Evolutionary conservation across 2,113 vertebrate species (phyloP).

Genomic region (Amazona guildingii): DNA sequence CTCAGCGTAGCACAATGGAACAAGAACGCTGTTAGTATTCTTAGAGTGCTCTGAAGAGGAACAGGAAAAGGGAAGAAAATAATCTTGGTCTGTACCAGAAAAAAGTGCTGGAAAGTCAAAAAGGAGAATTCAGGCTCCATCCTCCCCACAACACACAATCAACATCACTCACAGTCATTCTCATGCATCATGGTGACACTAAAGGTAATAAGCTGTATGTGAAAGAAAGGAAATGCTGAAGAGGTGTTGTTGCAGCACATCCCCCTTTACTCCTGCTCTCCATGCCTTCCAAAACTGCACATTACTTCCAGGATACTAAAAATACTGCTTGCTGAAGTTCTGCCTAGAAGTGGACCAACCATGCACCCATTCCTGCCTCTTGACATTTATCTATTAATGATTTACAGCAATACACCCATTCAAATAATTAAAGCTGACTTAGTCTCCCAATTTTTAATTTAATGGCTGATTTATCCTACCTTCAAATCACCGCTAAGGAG

Average conservation of each 20-base stretch:
- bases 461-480: background rate
- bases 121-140: slow-evolving; percentile 20
- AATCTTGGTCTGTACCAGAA: slow-evolving; percentile 38
- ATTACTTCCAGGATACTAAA: background rate
- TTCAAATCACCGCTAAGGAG: background rate
- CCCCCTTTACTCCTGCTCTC: background rate
- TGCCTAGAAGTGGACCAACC: background rate
- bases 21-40: slow-evolving; percentile 45
- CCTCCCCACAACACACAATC: slow-evolving; percentile 8
- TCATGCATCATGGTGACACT: slow-evolving; percentile 8
- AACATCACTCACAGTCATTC: slow-evolving; percentile 43
- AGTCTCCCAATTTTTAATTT: background rate
- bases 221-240: background rate
- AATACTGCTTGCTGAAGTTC: background rate
- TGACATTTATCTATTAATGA: background rate
- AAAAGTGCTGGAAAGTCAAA: slow-evolving; percentile 39
- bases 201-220: background rate
- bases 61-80: slow-evolving; percentile 49
- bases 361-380: background rate
- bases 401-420: background rate
- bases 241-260: background rate
- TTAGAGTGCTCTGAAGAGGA: slow-evolving; percentile 49
- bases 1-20: slow-evolving; percentile 20
- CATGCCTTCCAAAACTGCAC: background rate
- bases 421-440: background rate